Conservation (phyloP, 1,140 invertebrate genomes). For the Berghia stephanieae region DNA sequence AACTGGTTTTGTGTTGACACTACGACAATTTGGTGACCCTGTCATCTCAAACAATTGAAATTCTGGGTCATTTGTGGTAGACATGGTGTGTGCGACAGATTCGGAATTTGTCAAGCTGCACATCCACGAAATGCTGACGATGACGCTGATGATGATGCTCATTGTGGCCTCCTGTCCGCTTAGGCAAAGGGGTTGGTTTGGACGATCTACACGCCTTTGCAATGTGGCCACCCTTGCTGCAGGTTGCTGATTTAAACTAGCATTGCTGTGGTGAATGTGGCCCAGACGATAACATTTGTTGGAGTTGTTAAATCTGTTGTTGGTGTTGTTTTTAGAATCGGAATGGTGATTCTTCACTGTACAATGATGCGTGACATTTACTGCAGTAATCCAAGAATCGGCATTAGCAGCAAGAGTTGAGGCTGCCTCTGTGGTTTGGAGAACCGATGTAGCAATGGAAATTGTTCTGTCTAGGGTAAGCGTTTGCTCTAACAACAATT, state of each 20-base stretch:
- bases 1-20: neutral
- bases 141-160: too few relatives aligned
- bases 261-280: neutral
- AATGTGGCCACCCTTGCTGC: too few relatives aligned
- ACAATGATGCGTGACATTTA: conserved; percentile 12
- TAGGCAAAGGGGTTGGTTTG: too few relatives aligned
- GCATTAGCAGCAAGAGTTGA: too few relatives aligned
- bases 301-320: neutral
- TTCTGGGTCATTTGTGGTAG: too few relatives aligned
- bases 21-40: neutral
- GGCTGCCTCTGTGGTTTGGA: conserved; percentile 33
- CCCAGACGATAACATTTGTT: neutral
- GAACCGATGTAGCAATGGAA: conserved; percentile 34
- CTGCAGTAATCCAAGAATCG: too few relatives aligned
- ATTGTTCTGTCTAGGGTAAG: conserved; percentile 34
- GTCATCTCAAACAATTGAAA: too few relatives aligned
- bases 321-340: neutral
- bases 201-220: too few relatives aligned
- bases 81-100: neutral
- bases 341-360: neutral
- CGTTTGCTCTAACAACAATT: conserved; percentile 27
- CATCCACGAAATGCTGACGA: neutral
- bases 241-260: neutral
- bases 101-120: neutral
- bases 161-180: neutral